Percentiles rank a stretch among this genome's conserved stretches.
Conservation (phyloP, 2,113 vertebrate genomes). For the Poeciliopsis turrubarensis region DNA sequence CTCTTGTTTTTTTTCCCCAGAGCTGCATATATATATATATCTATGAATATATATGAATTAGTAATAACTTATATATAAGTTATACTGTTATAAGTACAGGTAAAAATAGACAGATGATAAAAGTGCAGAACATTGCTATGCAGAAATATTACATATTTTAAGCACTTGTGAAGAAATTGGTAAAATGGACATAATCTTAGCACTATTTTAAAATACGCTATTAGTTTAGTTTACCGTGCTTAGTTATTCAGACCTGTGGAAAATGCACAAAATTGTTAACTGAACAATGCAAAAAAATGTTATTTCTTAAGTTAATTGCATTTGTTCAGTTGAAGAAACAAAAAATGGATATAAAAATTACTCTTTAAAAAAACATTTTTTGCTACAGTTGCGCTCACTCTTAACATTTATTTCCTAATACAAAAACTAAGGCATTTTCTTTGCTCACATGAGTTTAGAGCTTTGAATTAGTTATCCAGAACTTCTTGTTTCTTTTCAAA, state of each 20-base stretch:
- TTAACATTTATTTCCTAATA: neutral
- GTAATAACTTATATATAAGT: no score
- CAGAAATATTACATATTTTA: conserved; percentile 7
- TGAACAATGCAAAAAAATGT: neutral
- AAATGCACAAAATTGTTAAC: neutral
- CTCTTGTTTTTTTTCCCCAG: no score
- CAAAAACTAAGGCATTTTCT: neutral
- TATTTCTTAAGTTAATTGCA: neutral
- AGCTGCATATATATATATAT: neutral
- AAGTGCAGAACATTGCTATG: neutral
- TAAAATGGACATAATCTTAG: neutral
- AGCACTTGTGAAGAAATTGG: conserved; percentile 41
- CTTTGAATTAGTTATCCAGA: neutral
- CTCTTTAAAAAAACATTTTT: no score
- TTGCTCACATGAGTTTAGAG: neutral
- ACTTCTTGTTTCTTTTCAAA: neutral
- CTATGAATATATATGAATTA: neutral
- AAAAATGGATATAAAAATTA: neutral
- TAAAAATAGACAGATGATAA: neutral
- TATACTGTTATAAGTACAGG: neutral
- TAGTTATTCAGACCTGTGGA: neutral
- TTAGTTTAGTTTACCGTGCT: neutral
- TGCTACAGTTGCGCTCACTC: neutral
- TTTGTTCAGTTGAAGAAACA: neutral
- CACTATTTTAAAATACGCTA: no score